Base-by-base conservation (phyloP, 2,797 vertebrate species). In the Pelochelys cantorii region DNA sequence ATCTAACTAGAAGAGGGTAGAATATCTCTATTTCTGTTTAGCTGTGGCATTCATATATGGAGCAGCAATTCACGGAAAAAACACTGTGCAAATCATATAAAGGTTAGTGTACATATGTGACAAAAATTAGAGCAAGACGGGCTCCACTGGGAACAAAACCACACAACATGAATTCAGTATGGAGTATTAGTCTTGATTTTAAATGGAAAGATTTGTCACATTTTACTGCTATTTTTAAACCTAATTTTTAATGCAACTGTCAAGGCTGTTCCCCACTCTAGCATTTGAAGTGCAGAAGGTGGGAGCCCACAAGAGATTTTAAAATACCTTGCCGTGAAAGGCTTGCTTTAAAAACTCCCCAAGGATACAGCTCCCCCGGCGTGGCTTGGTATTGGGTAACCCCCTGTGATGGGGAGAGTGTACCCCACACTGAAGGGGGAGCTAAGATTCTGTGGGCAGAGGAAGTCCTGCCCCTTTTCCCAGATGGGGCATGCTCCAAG, bases 1-100 rank as follows among this genome's bases (percentile, higher is more conserved):
- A 75, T 79, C n/a, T 86, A 87, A 95, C 88, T 86, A 93, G 85
- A 96, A 95, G 81, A 89, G 94, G 79, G 34, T 83, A 89, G 79
- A 87, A 57, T 48, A 57, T 89, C 85, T 85, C 83, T 83, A 1
- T 60, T 86, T 84, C 0, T 77, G 53, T 60, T 82, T 54, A 79
- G 29, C 85, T 85, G 79, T 86, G 90, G 1, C 25, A 57, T 54
- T 87, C 87, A 91, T 84, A 55, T 0, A 3, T 77, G n/a, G 25
- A 90, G 18, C 65, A 65, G 55, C 37, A 86, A 42, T 86, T 95
- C 31, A 79, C 23, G 60, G 89, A 77, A 71, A 62, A 92, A 84
- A 85, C 48, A 71, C 12, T 31, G 25, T 65, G 86, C 79, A 78
- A 80, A 27, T 55, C 6, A 48, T 90, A 65, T 27, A 3, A 52